Conservation (phyloP, 2,113 vertebrate genomes). For the Engystomops pustulosus region DNA sequence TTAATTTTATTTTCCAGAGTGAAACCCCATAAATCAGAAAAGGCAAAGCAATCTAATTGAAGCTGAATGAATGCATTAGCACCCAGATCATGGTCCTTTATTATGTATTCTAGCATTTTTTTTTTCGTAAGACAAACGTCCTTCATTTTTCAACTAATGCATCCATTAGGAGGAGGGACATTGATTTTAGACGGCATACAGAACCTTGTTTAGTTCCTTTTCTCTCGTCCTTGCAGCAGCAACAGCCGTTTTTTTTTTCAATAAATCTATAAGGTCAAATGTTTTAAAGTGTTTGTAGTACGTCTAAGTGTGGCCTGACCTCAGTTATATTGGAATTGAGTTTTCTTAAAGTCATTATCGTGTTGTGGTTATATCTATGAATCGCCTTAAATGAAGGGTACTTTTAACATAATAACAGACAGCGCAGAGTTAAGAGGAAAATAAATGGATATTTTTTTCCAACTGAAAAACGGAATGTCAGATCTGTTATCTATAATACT, state of each 20-base stretch:
- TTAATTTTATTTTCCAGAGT: slow-evolving; percentile 16
- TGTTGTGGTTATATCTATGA: neutral
- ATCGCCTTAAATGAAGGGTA: neutral
- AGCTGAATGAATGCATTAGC: slow-evolving; percentile 46
- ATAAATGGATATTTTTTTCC: neutral
- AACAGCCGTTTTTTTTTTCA: neutral
- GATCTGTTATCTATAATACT: slow-evolving; percentile 8
- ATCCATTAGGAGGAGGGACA: slow-evolving; percentile 51
- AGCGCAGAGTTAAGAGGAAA: neutral
- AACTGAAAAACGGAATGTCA: slow-evolving; percentile 15
- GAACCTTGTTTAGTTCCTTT: slow-evolving; percentile 24
- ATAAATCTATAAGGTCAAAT: slow-evolving; percentile 40
- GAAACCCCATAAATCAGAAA: slow-evolving; percentile 42
- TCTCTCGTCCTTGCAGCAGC: slow-evolving; percentile 2
- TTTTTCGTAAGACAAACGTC: slow-evolving; percentile 31
- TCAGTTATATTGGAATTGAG: neutral
- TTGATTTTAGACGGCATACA: slow-evolving; percentile 41
- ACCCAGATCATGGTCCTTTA: slow-evolving; percentile 37
- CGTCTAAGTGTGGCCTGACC: neutral
- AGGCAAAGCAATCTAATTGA: slow-evolving; percentile 41
- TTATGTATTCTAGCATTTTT: slow-evolving; percentile 32
- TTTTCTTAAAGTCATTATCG: slow-evolving; percentile 24
- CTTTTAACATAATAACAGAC: slow-evolving; percentile 17
- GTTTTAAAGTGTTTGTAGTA: slow-evolving; percentile 10
- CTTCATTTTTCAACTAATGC: slow-evolving; percentile 57